Evolutionary conservation across 2,888 invertebrate genomes (phyloP), one percentile per base, ranked within the genome.

Genomic region (Idaea biselata): DNA sequence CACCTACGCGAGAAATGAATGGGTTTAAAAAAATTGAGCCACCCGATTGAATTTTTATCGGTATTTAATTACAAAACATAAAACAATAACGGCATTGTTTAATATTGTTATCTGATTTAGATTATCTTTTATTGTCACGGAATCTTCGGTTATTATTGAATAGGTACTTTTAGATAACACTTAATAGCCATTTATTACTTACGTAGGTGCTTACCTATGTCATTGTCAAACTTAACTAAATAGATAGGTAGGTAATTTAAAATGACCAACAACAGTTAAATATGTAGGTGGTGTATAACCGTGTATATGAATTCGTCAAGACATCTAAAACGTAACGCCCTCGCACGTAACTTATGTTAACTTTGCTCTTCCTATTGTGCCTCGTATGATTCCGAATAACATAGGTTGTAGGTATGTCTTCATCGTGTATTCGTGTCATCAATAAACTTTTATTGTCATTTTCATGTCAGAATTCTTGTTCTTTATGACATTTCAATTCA

Each of bases 1-100:
- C 87, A 75, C 89, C 89, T 84, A 89, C 89, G 81, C 83, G 60
- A 63, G 55, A 63, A 60, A 63, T 60, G 63, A 71, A 72, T 70
- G 70, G 60, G 69, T 69, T 63, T 72, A 62, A 59, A 65, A 69
- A 70, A 71, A 70, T 61, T 62, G 55, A 31, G 59, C 59, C 58
- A 18, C 25, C 60, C 59, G 60, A 62, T 62, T 60, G 55, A 63
- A 65, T 73, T 74, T 80, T 77, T 76, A 79, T 77, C 59, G 72
- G 33, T 63, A 64, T 80, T 77, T 78, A 76, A 80, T 80, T 77
- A 69, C 68, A 61, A 69, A 72, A 73, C 69, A 74, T 77, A 74
- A 73, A 69, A 73, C 69, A 71, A 74, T 76, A 76, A 72, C 75
- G 73, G 70, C 76, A 76, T 73, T 70, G 68, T 71, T 74, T 71